Evolutionary conservation across 2,888 invertebrate genomes (phyloP).

Genomic region (Idaea biselata): DNA sequence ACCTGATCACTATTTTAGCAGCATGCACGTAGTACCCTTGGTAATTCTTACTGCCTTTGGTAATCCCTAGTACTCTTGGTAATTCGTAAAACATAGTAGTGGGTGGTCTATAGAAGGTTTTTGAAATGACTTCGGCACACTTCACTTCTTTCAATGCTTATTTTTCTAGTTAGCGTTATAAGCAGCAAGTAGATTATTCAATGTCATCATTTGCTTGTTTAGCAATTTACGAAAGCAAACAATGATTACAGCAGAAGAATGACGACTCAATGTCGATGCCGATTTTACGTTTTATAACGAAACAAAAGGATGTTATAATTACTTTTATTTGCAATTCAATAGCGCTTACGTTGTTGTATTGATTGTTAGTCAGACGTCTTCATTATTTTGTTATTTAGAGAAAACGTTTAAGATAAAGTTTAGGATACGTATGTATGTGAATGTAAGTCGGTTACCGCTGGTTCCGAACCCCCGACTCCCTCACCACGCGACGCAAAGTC

Average conservation of each 20-base stretch:
- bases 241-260: conserved; percentile 39
- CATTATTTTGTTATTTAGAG: not conserved
- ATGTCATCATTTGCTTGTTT: conserved; percentile 53
- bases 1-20: conserved; percentile 60
- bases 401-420: not conserved
- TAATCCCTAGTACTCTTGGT: conserved; percentile 15
- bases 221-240: conserved; percentile 46
- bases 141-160: conserved; percentile 43
- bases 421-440: not conserved
- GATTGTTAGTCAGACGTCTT: not conserved
- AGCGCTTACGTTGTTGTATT: conserved; percentile 13
- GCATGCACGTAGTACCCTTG: conserved; percentile 67
- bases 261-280: conserved; percentile 45
- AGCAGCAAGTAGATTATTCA: conserved; percentile 27
- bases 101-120: conserved; percentile 41
- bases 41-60: conserved; percentile 59
- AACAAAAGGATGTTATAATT: conserved; percentile 33
- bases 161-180: conserved; percentile 39
- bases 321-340: conserved; percentile 24
- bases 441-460: conserved; percentile 17
- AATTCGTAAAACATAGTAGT: conserved; percentile 48
- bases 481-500: conserved; percentile 68
- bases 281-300: conserved; percentile 37
- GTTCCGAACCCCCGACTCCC: conserved; percentile 45
- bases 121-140: conserved; percentile 21